A percentile compares a stretch with the other conserved stretches of the same genome.
Evolutionary conservation across 2,888 invertebrate genomes (phyloP).

Genomic region (Galeruca laticollis): DNA sequence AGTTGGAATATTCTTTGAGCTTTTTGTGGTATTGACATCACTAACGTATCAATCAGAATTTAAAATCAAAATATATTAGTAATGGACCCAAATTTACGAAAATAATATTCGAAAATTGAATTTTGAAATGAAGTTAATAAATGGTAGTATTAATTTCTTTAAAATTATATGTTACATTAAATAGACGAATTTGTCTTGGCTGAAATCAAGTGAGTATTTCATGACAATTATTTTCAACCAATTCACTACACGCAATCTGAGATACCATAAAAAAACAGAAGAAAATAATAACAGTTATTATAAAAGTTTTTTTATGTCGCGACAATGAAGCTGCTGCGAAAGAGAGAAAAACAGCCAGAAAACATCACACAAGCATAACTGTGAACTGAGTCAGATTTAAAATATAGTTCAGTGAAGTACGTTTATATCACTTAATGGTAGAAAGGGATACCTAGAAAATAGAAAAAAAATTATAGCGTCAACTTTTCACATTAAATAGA

Average conservation of each 20-base stretch:
- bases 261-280: background rate
- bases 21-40: too few species aligned
- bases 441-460: background rate
- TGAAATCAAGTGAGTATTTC: background rate
- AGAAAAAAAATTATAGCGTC: background rate
- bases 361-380: conserved; percentile 5
- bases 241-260: conserved; percentile 14
- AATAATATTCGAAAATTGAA: too few species aligned
- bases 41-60: too few species aligned
- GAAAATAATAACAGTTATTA: conserved; percentile 9
- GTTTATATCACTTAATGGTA: background rate
- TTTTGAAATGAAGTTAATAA: too few species aligned
- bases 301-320: conserved; percentile 18
- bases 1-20: too few species aligned
- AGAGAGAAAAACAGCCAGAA: conserved; percentile 8
- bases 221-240: background rate
- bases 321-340: conserved; percentile 10
- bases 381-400: background rate
- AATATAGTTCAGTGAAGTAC: background rate
- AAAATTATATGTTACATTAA: too few species aligned
- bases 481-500: too few species aligned
- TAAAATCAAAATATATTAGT: too few species aligned
- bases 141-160: too few species aligned
- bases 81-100: too few species aligned
- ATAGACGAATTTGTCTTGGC: too few species aligned